Conservation (phyloP, 2,888 invertebrate genomes). For the Pandemis corylana region DNA sequence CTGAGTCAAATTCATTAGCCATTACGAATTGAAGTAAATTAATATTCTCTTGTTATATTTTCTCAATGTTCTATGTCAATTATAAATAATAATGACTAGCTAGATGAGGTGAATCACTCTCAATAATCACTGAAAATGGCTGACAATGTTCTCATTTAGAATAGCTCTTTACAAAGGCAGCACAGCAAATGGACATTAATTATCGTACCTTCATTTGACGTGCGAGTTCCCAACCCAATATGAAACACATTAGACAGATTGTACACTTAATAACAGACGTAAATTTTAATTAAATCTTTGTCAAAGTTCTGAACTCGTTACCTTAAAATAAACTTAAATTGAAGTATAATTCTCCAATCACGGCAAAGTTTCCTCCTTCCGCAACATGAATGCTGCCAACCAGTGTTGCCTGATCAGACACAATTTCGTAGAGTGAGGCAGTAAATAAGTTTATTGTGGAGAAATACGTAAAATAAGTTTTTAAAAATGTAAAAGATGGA, state of each 20-base stretch:
- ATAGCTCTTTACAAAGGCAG: background rate
- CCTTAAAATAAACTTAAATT: constrained; percentile 53
- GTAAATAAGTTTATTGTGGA: too few relatives aligned
- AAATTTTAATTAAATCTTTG: constrained; percentile 49
- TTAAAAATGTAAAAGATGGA: too few relatives aligned
- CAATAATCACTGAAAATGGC: too few relatives aligned
- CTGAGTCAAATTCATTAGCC: too few relatives aligned
- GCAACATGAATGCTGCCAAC: constrained; percentile 28
- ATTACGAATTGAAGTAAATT: too few relatives aligned
- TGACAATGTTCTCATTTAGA: background rate
- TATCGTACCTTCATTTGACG: background rate
- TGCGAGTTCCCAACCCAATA: background rate
- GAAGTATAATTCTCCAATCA: constrained; percentile 48
- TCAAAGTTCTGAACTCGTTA: constrained; percentile 31
- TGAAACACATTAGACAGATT: background rate
- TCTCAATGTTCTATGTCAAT: too few relatives aligned
- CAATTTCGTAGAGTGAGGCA: background rate
- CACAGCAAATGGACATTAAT: background rate
- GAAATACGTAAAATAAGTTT: too few relatives aligned
- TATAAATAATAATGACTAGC: too few relatives aligned
- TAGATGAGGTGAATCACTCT: too few relatives aligned
- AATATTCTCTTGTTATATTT: too few relatives aligned
- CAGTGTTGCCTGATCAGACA: background rate
- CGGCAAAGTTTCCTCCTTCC: constrained; percentile 42
- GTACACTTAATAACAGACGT: constrained; percentile 33